These are phyloP conservation scores for Astreopora myriophthalma DNA, from an alignment of 64 coral and sea anemone genomes.

Conservation along the genomic window DNA sequence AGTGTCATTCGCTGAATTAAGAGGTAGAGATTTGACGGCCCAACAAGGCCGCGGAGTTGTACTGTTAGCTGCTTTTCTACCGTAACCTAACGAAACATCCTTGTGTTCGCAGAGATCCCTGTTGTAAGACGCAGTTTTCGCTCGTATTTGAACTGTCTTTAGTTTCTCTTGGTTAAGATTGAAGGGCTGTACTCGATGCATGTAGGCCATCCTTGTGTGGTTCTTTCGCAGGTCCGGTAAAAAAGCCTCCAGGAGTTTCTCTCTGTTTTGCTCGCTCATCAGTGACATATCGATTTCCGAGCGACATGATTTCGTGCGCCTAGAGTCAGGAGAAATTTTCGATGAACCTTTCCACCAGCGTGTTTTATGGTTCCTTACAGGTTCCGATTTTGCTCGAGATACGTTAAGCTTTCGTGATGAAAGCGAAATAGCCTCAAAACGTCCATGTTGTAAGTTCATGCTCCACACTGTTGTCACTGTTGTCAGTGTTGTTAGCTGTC, in stretches of 20 bases:
- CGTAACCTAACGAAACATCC: conserved; percentile 68
- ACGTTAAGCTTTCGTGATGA: neutral
- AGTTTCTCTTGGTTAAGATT: conserved; percentile 87
- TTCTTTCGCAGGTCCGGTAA: conserved; percentile 74
- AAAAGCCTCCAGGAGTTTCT: conserved; percentile 68
- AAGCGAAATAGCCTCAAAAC: neutral
- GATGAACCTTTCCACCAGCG: neutral
- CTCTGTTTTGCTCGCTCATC: conserved; percentile 70
- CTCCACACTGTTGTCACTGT: neutral
- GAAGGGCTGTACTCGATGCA: conserved; percentile 59
- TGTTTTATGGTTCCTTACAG: neutral
- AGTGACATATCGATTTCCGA: conserved; percentile 76
- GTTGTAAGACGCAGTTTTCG: conserved; percentile 72
- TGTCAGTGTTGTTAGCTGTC: neutral
- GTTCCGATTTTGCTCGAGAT: conserved; percentile 28
- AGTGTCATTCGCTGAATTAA: conserved; percentile 76
- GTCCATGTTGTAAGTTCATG: neutral
- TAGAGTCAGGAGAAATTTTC: neutral
- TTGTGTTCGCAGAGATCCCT: conserved; percentile 74
- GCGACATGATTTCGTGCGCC: conserved; percentile 54
- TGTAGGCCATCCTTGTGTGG: conserved; percentile 73
- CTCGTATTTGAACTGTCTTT: conserved; percentile 89
- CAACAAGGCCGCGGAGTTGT: conserved; percentile 78
- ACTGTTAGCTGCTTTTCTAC: conserved; percentile 75
- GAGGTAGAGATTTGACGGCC: conserved; percentile 72